Conservation (phyloP, 2,797 vertebrate species). For the Acanthurus leucopareius region DNA sequence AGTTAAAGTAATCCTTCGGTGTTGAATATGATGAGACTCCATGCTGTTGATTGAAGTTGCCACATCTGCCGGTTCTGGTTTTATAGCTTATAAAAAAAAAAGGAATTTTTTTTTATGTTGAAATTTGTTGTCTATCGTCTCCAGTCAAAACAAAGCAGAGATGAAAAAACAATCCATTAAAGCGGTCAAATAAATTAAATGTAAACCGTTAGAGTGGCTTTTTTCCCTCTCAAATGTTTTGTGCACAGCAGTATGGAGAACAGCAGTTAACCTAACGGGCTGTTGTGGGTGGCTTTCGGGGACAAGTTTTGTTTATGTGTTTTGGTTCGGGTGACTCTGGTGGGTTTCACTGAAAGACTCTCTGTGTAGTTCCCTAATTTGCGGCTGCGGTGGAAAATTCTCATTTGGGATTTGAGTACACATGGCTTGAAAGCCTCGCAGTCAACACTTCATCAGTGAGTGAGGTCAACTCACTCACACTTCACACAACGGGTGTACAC, state of each 20-base stretch:
- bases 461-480: constrained; percentile 79
- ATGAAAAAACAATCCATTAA: background rate
- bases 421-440: constrained; percentile 75
- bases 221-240: background rate
- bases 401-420: constrained; percentile 77
- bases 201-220: too few species aligned
- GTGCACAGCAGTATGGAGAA: background rate
- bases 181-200: background rate
- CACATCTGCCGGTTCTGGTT: too few species aligned
- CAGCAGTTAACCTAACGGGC: constrained; percentile 36
- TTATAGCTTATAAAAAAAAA: background rate
- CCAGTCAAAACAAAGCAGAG: background rate
- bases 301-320: constrained; percentile 75
- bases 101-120: background rate
- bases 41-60: background rate
- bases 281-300: constrained; percentile 65
- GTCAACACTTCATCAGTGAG: constrained; percentile 84
- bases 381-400: constrained; percentile 80
- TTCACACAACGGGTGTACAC: constrained; percentile 67
- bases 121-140: background rate
- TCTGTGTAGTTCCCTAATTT: constrained; percentile 72
- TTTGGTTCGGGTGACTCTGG: constrained; percentile 66
- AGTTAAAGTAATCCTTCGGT: background rate
- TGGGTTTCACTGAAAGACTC: constrained; percentile 71
- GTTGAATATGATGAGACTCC: background rate